Evolutionary conservation across 2,888 invertebrate genomes (phyloP).

Genomic region (Dasysyrphus tricinctus): DNA sequence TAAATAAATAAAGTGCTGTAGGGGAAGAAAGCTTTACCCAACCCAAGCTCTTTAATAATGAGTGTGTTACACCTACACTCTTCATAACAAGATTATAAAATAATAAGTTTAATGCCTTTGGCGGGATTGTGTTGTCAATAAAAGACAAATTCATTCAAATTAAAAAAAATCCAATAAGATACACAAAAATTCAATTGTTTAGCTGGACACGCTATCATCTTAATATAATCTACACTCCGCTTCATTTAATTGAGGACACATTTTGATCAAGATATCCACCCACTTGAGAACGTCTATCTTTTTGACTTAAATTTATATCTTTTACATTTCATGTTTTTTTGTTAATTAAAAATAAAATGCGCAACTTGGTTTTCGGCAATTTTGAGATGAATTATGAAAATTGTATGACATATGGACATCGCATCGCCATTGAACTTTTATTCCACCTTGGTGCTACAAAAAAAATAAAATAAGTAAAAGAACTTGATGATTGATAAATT

Average conservation of each 20-base stretch:
- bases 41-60: not conserved
- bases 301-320: too few relatives aligned
- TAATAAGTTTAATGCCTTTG: slow-evolving; percentile 30
- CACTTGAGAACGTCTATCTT: too few relatives aligned
- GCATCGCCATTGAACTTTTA: too few relatives aligned
- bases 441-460: too few relatives aligned
- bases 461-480: too few relatives aligned
- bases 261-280: too few relatives aligned
- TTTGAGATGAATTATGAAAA: too few relatives aligned
- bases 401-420: too few relatives aligned
- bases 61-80: slow-evolving; percentile 3
- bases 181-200: slow-evolving; percentile 19
- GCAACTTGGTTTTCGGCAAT: too few relatives aligned
- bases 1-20: not conserved
- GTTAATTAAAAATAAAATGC: too few relatives aligned
- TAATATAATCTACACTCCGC: not conserved
- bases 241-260: not conserved
- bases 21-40: slow-evolving; percentile 3
- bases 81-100: slow-evolving; percentile 11
- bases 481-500: too few relatives aligned
- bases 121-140: not conserved
- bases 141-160: not conserved
- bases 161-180: not conserved
- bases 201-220: slow-evolving; percentile 7
- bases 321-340: too few relatives aligned